Evolutionary conservation across 2,888 invertebrate genomes (phyloP), one percentile per base, ranked within the genome.

Genomic region (Leptinotarsa tumamoca): DNA sequence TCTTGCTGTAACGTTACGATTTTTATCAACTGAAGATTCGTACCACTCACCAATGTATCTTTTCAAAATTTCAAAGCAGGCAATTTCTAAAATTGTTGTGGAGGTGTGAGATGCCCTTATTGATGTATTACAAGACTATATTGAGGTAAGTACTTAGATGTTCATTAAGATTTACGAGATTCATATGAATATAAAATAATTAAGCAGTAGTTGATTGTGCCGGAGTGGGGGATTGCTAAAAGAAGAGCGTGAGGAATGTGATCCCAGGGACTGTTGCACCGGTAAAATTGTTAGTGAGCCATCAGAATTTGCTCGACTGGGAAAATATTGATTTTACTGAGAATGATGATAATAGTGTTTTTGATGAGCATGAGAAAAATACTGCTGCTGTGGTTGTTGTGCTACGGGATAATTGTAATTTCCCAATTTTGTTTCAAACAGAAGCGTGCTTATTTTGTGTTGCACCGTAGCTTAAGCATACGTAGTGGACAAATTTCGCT

Each of bases 391-490:
- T 61, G 71, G 56, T 74, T 74, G 74, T 71, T 74, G 71, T 74
- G 71, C 70, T 71, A 74, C 74, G 74, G 71, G 33, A 74, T 74
- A 71, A 56, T 71, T 74, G 56, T 74, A 74, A 71, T 74, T 74
- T 74, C 74, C 74, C 74, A 74, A 74, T 74, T 71, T 74, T 49
- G 74, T 54, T 74, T 73, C 27, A 33, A 68, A 68, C 68, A 68
- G 43, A 70, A 56, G 70, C 70, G 70, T 70, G 70, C 70, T 70
- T 70, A 70, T 70, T 56, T 70, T 70, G 21, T 70, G 70, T 70
- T 70, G 58, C 58, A 70, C 58, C 43, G 70, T 33, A 33, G 33
- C 27, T 27, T 71, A 50, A 71, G 61, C 71, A 71, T 71, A 43
- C n/a, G 71, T 58, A 43, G 63, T 61, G 51, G 71, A 23, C 71